A percentile compares a stretch with the other conserved stretches of the same genome.
These are phyloP conservation scores for Rhimphoctona megacephalus DNA, from an alignment of 2,888 invertebrate genomes.

Conservation along the genomic window DNA sequence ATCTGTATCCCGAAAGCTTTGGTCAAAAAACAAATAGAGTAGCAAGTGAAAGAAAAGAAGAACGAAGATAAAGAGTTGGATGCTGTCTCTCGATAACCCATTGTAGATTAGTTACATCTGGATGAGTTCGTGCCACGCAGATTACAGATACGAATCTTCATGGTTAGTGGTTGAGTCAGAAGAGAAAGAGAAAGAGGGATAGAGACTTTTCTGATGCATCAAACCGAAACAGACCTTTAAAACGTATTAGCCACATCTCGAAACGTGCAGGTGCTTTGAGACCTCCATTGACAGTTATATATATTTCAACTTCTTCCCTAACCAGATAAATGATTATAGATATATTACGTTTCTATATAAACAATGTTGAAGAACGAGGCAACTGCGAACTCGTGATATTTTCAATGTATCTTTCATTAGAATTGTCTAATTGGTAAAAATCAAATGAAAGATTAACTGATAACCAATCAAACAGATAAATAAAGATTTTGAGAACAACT, in stretches of 20 bases:
- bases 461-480: conserved; percentile 4
- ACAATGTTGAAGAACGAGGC: background rate
- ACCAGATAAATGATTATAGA: background rate
- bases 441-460: background rate
- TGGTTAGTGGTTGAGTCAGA: conserved; percentile 51
- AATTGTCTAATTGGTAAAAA: conserved; percentile 37
- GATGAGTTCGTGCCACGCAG: conserved; percentile 69
- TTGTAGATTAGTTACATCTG: conserved; percentile 68
- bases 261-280: conserved; percentile 64
- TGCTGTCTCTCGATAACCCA: conserved; percentile 68
- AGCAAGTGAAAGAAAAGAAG: conserved; percentile 31
- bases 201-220: conserved; percentile 43
- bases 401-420: conserved; percentile 41
- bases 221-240: conserved; percentile 61
- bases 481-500: conserved; percentile 6
- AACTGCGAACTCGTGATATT: conserved; percentile 38
- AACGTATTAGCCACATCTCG: conserved; percentile 53
- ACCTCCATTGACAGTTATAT: conserved; percentile 59
- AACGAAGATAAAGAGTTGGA: conserved; percentile 53
- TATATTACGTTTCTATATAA: background rate
- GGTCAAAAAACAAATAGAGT: conserved; percentile 42
- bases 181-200: conserved; percentile 2
- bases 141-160: conserved; percentile 67
- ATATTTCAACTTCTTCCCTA: conserved; percentile 36
- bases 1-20: conserved; percentile 39